Percentiles rank a stretch among this genome's conserved stretches.
Conservation (phyloP, 2,888 invertebrate species). For the Chaetoderma sp. region DNA sequence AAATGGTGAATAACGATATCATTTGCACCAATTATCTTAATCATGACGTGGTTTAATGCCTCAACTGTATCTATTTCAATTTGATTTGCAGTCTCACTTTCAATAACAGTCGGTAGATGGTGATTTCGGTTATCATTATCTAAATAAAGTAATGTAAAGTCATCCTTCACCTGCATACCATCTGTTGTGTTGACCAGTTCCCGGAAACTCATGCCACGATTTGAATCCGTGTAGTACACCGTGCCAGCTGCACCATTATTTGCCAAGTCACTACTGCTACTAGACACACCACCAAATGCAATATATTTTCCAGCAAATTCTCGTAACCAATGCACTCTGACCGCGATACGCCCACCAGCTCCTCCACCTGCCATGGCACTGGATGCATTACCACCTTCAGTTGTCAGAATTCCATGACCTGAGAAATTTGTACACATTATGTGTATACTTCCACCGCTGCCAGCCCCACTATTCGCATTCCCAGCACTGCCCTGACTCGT, state of each 20-base stretch:
- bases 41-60: conserved; percentile 45
- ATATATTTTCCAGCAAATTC: conserved; percentile 45
- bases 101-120: conserved; percentile 44
- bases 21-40: conserved; percentile 40
- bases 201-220: conserved; percentile 31
- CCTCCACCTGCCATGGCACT: conserved; percentile 47
- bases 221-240: conserved; percentile 44
- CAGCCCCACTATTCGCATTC: conserved; percentile 44
- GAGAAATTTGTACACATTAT: conserved; percentile 47
- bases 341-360: conserved; percentile 48
- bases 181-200: conserved; percentile 33
- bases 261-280: conserved; percentile 24
- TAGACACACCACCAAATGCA: conserved; percentile 39
- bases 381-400: conserved; percentile 44
- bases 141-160: conserved; percentile 40
- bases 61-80: conserved; percentile 49
- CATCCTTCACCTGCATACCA: conserved; percentile 37
- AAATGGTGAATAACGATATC: conserved; percentile 47
- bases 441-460: conserved; percentile 52
- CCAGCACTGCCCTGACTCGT: conserved; percentile 40
- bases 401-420: conserved; percentile 48
- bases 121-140: conserved; percentile 53
- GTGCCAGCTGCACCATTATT: conserved; percentile 49
- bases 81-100: conserved; percentile 33
- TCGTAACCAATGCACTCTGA: conserved; percentile 43